These are phyloP conservation scores for Galago senegalensis DNA, from an alignment of 2,797 vertebrate species.

Conservation along the genomic window DNA sequence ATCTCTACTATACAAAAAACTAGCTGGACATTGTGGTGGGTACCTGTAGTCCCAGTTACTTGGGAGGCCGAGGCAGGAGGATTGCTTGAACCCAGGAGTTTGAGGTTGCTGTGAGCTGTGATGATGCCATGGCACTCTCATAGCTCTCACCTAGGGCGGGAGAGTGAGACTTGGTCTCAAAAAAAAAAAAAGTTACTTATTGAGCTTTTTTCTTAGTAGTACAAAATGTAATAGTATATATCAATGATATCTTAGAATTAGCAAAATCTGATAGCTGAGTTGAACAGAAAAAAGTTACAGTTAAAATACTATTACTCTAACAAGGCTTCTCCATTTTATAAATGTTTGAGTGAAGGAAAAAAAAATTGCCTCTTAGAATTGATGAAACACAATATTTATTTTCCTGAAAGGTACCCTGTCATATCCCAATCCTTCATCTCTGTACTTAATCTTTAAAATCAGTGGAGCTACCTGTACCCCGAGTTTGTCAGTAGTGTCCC, in stretches of 20 bases:
- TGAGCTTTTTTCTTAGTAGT: not conserved
- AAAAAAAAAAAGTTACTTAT: not conserved
- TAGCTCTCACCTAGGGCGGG: too few relatives aligned
- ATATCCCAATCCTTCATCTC: not conserved
- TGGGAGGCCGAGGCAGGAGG: too few relatives aligned
- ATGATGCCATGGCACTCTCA: too few relatives aligned
- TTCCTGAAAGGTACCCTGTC: conserved; percentile 8
- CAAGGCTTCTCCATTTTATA: conserved; percentile 20
- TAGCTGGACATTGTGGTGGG: too few relatives aligned
- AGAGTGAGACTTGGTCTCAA: too few relatives aligned
- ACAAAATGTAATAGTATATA: not conserved
- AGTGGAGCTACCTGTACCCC: not conserved
- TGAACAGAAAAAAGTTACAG: conserved; percentile 9
- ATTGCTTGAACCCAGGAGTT: too few relatives aligned
- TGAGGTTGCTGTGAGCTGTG: too few relatives aligned
- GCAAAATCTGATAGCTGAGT: not conserved
- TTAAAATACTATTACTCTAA: not conserved
- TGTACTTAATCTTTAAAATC: not conserved
- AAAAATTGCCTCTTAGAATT: conserved; percentile 35
- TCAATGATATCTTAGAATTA: not conserved
- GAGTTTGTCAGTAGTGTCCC: not conserved
- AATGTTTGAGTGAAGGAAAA: conserved; percentile 37
- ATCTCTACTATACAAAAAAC: too few relatives aligned
- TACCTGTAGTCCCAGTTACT: too few relatives aligned
- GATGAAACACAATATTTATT: not conserved